Conservation (phyloP, 1,140 invertebrate species). For the Bombus impatiens region DNA sequence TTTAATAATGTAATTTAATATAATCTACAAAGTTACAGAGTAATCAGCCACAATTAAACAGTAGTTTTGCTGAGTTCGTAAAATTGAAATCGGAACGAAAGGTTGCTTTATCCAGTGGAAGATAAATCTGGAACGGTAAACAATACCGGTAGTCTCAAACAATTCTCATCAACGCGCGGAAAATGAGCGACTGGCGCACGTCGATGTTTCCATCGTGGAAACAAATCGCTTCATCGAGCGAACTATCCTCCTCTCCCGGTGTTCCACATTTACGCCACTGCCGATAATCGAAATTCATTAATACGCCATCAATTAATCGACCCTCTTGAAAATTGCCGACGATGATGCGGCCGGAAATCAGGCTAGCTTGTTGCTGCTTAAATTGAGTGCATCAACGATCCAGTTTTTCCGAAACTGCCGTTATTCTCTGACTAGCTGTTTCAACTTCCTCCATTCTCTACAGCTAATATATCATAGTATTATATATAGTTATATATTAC, state of each 20-base stretch:
- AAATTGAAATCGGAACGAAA: background rate
- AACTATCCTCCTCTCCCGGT: background rate
- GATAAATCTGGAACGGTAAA: background rate
- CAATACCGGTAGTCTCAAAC: background rate
- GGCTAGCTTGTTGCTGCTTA: background rate
- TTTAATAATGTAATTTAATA: no score
- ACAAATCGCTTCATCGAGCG: slow-evolving; percentile 6
- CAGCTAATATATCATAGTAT: no score
- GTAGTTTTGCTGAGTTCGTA: background rate
- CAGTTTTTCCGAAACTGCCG: background rate
- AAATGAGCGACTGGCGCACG: background rate
- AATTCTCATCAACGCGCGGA: background rate
- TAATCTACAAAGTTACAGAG: no score
- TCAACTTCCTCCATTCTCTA: background rate
- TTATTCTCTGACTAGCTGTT: background rate
- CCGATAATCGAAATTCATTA: slow-evolving; percentile 34
- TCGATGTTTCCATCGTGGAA: background rate
- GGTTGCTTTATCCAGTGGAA: background rate
- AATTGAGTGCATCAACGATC: background rate
- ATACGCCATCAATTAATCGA: slow-evolving; percentile 10
- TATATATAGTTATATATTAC: no score
- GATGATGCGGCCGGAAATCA: slow-evolving; percentile 7
- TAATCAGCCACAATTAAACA: no score
- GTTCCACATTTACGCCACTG: background rate
- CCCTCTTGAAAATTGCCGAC: slow-evolving; percentile 20